Base-by-base conservation (phyloP, 2,888 invertebrate species). In the Philereme transversata region DNA sequence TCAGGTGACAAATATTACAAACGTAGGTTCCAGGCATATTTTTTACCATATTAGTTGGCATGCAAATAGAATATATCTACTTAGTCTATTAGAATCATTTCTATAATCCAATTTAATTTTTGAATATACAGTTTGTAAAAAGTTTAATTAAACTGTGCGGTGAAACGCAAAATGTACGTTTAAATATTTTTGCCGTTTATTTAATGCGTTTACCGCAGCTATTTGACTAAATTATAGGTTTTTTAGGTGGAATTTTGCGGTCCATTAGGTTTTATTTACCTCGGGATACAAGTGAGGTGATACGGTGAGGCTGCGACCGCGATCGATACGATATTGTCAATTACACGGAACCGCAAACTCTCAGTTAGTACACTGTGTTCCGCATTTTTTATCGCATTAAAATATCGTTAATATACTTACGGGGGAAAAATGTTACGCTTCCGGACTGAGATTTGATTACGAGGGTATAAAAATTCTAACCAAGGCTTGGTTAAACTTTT, bases 241-340 rank as follows among this genome's bases (percentile, higher is more conserved):
- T 75, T 76, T 69, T 68, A 69, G 71, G 66, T 60, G 51, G 51
- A 38, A 68, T 72, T 69, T 57, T 56, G 62, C 67, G 70, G 70
- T 65, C 59, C 65, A 74, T 69, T 67, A 65, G 59, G 43, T 65
- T 72, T 74, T 70, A 72, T 71, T 70, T 68, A 67, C 22, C 22
- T 65, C 60, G 51, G 35, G 53, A 63, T 65, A 64, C 51, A 46
- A 48, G 47, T 57, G 51, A 8, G 44, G 52, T 57, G 8, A 41
- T n/a, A 43, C 22, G 10, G 47, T 47, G 35, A 57, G 61, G 55
- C 48, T 64, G 50, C 48, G 51, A 47, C 62, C 57, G 44, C 50
- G 44, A 57, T 58, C 62, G 57, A 68, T 74, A 65, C 63, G 64
- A 68, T 68, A 69, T 68, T 69, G 70, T 71, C 74, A 70, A 72